Percentiles rank a stretch among this genome's conserved stretches.
phyloP scores from a whole-genome alignment of 2,797 vertebrate genomes.

The Halcyon leucocephala region DNA sequence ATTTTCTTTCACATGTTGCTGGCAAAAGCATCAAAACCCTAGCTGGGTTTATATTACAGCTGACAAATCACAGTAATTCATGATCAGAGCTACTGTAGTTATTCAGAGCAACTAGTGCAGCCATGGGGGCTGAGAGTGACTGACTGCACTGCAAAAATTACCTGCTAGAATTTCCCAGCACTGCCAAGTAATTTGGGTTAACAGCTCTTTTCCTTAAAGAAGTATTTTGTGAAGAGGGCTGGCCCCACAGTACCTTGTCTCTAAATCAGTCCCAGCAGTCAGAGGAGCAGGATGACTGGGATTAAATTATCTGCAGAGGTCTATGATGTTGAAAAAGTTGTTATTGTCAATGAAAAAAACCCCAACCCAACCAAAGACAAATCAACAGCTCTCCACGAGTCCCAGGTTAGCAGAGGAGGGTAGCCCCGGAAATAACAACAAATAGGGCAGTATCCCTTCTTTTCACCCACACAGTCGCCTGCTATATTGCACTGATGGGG shows the following conservation, averaged over 20 bases:
- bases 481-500: background rate
- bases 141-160: slow-evolving; percentile 53
- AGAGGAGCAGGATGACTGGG: background rate
- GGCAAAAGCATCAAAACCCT: slow-evolving; percentile 65
- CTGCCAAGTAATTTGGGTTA: slow-evolving; percentile 60
- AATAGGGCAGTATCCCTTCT: background rate
- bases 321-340: background rate
- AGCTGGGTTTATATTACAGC: slow-evolving; percentile 60
- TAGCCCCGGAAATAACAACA: background rate
- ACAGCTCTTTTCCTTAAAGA: slow-evolving; percentile 3
- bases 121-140: slow-evolving; percentile 42
- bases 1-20: slow-evolving; percentile 63
- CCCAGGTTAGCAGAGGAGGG: background rate
- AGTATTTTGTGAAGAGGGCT: background rate
- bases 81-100: slow-evolving; percentile 59
- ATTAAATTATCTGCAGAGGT: background rate
- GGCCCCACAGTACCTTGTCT: background rate
- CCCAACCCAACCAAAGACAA: background rate
- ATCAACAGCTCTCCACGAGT: background rate
- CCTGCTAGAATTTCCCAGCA: slow-evolving; percentile 30
- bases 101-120: slow-evolving; percentile 39
- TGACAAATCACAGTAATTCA: slow-evolving; percentile 75
- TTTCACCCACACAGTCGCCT: background rate
- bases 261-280: background rate
- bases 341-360: background rate